Conservation (phyloP, 2,888 invertebrate genomes). For the Xestia sexstrigata region DNA sequence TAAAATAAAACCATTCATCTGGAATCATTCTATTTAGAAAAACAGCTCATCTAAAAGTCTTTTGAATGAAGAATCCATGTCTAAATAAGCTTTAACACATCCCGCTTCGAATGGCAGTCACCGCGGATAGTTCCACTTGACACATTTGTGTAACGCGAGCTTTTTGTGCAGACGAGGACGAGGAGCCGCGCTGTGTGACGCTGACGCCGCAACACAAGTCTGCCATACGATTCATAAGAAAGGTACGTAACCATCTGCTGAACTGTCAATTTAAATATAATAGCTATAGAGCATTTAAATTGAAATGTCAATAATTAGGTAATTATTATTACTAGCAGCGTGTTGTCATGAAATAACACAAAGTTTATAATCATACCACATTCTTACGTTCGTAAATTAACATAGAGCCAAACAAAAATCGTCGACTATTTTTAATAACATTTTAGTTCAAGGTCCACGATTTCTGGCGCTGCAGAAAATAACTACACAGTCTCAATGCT, state of each 20-base stretch:
- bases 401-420: constrained; percentile 39
- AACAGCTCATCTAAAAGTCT: constrained; percentile 5
- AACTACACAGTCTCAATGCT: constrained; percentile 38
- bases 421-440: constrained; percentile 43
- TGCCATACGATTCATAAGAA: constrained; percentile 97
- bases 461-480: constrained; percentile 42
- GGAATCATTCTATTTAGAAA: constrained; percentile 25
- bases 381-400: constrained; percentile 28
- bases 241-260: constrained; percentile 91
- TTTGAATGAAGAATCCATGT: constrained; percentile 32
- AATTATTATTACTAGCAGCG: constrained; percentile 22
- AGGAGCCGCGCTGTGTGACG: constrained; percentile 95
- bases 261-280: constrained; percentile 3
- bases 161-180: constrained; percentile 93
- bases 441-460: constrained; percentile 49
- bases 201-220: constrained; percentile 96
- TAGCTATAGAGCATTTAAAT: not conserved
- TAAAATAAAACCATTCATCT: constrained; percentile 22
- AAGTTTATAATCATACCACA: constrained; percentile 42
- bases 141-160: constrained; percentile 35
- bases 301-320: constrained; percentile 17
- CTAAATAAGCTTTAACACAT: constrained; percentile 40
- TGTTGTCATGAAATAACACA: constrained; percentile 38
- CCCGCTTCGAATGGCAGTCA: constrained; percentile 48
- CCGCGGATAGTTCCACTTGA: constrained; percentile 26